Evolutionary conservation across 2,888 invertebrate species (phyloP).

Genomic region (Philaethria dido): DNA sequence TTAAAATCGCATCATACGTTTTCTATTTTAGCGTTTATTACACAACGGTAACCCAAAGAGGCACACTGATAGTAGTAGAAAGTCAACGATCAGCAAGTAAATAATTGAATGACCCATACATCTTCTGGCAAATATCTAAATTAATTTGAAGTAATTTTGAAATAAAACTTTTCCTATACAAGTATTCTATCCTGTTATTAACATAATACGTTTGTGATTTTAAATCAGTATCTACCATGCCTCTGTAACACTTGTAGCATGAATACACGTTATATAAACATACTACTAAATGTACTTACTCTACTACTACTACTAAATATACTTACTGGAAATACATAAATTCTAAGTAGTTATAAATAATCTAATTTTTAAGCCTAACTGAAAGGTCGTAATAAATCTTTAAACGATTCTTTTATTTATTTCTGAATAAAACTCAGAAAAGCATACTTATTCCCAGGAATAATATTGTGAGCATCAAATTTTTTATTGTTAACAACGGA

Average conservation of each 20-base stretch:
- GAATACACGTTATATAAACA: neutral
- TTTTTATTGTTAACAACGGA: constrained; percentile 74
- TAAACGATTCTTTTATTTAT: neutral
- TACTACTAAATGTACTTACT: no score
- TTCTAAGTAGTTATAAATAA: neutral
- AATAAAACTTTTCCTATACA: constrained; percentile 18
- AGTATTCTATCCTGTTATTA: constrained; percentile 31
- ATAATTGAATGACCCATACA: constrained; percentile 66
- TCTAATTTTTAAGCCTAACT: neutral
- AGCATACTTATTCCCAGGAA: constrained; percentile 54
- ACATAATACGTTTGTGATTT: neutral
- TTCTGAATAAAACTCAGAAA: constrained; percentile 22
- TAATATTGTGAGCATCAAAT: constrained; percentile 63
- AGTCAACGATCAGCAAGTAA: constrained; percentile 57
- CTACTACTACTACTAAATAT: no score
- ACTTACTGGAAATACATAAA: no score
- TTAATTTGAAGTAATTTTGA: constrained; percentile 6
- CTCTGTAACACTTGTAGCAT: neutral
- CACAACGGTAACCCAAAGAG: constrained; percentile 63
- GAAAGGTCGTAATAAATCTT: neutral
- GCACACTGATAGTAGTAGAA: constrained; percentile 66
- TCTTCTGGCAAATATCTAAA: constrained; percentile 6
- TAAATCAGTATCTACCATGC: neutral
- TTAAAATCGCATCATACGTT: constrained; percentile 45
- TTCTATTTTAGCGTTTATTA: constrained; percentile 76